phyloP scores from a whole-genome alignment of 1,140 invertebrate genomes.

The Drosophila cardini region DNA sequence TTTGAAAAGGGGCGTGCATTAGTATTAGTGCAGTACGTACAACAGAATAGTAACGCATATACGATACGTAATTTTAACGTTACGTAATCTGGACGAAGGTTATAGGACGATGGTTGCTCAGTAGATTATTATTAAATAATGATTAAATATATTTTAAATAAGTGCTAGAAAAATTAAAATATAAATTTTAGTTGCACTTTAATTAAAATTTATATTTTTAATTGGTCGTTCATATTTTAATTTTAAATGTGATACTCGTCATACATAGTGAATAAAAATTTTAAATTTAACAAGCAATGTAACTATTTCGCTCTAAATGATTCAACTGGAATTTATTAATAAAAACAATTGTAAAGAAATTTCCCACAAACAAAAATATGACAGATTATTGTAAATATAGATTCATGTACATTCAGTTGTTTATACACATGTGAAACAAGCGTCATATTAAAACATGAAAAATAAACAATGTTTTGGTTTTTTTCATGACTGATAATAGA shows the following conservation, averaged over 20 bases:
- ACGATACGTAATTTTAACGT: conserved; percentile 50
- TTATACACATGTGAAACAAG: conserved; percentile 9
- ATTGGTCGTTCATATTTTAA: too few relatives aligned
- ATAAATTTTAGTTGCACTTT: too few relatives aligned
- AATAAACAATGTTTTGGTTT: conserved; percentile 14
- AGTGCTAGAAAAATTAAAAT: neutral
- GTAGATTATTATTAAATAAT: neutral
- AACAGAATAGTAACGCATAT: conserved; percentile 20
- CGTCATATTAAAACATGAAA: conserved; percentile 16
- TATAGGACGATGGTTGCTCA: neutral
- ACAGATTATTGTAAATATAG: conserved; percentile 1
- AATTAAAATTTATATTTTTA: too few relatives aligned
- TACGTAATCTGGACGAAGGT: neutral
- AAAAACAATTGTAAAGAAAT: conserved; percentile 1
- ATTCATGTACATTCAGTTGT: neutral
- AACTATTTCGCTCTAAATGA: too few relatives aligned
- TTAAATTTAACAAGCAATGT: too few relatives aligned
- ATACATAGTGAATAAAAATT: too few relatives aligned
- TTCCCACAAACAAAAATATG: conserved; percentile 8
- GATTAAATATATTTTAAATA: too few relatives aligned
- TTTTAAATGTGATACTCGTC: too few relatives aligned
- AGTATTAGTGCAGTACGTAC: conserved; percentile 7
- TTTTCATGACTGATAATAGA: conserved; percentile 27
- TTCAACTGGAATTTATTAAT: neutral
- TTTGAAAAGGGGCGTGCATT: conserved; percentile 9